phyloP scores from a whole-genome alignment of 2,113 vertebrate genomes.

The Sturnus vulgaris region DNA sequence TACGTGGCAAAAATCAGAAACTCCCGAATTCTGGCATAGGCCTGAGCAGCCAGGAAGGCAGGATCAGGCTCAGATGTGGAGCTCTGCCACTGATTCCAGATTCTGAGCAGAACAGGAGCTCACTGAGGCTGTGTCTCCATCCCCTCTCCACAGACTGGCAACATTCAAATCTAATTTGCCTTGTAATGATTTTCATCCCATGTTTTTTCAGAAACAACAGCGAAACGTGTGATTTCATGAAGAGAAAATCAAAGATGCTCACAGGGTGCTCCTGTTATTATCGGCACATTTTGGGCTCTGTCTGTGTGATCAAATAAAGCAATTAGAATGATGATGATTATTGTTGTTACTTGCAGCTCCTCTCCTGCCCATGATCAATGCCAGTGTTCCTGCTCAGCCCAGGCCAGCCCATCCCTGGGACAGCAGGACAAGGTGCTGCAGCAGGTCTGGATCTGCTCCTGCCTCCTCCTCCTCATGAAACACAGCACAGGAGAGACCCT shows the following conservation, averaged over 20 bases:
- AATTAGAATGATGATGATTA: not conserved
- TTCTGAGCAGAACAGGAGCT: fast-evolving
- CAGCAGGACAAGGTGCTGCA: not conserved
- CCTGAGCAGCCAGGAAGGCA: not conserved
- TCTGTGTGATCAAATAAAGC: not conserved
- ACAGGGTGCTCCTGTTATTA: not conserved
- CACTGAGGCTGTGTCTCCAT: not conserved
- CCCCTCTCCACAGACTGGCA: not conserved
- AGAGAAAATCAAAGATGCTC: not conserved
- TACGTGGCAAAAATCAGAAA: not conserved
- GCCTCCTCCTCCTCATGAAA: not conserved
- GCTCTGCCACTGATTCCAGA: fast-evolving
- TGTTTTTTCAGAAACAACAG: not conserved
- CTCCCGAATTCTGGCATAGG: not conserved
- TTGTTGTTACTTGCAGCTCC: not conserved
- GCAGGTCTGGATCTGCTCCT: not conserved
- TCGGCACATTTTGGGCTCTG: not conserved
- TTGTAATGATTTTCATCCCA: not conserved
- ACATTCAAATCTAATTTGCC: not conserved
- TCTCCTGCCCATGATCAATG: not conserved
- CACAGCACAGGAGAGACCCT: too few relatives aligned
- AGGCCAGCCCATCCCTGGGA: not conserved
- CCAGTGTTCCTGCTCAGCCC: not conserved
- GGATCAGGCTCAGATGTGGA: not conserved
- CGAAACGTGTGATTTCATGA: not conserved